Evolutionary conservation across 2,113 vertebrate genomes (phyloP).

Genomic region (Scophthalmus maximus): DNA sequence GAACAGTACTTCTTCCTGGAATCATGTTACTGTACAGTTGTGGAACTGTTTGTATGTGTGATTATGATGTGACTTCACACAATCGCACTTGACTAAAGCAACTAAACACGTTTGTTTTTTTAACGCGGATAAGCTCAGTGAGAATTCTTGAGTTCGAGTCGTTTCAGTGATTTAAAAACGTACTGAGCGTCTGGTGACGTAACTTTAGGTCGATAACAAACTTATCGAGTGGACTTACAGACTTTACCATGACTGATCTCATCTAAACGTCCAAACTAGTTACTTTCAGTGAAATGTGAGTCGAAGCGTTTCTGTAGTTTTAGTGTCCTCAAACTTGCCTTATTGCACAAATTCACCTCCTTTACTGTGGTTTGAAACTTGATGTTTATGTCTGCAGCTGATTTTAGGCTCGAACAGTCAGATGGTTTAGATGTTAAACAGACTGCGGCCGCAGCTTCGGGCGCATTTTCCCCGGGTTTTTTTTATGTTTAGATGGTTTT

Average conservation of each 20-base stretch:
- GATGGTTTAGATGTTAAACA: background rate
- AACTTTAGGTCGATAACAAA: constrained; percentile 16
- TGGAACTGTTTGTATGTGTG: no score
- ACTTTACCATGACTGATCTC: background rate
- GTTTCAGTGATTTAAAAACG: no score
- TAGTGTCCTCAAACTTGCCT: constrained; percentile 35
- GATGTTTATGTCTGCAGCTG: background rate
- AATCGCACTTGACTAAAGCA: no score
- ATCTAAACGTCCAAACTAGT: background rate
- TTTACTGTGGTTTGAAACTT: background rate
- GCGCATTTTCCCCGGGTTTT: no score
- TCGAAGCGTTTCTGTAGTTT: constrained; percentile 23
- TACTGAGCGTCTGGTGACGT: no score
- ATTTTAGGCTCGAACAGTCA: background rate
- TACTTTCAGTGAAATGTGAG: constrained; percentile 1
- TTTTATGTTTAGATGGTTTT: background rate
- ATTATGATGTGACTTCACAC: no score
- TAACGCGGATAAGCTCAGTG: background rate
- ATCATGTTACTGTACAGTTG: constrained; percentile 51
- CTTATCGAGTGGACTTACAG: constrained; percentile 1
- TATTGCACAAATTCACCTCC: background rate
- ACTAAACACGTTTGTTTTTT: background rate
- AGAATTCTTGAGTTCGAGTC: background rate
- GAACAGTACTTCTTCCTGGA: constrained; percentile 41
- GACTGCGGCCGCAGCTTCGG: background rate